Conservation (phyloP, 2,888 invertebrate genomes). For the Heliconius ethilla region DNA sequence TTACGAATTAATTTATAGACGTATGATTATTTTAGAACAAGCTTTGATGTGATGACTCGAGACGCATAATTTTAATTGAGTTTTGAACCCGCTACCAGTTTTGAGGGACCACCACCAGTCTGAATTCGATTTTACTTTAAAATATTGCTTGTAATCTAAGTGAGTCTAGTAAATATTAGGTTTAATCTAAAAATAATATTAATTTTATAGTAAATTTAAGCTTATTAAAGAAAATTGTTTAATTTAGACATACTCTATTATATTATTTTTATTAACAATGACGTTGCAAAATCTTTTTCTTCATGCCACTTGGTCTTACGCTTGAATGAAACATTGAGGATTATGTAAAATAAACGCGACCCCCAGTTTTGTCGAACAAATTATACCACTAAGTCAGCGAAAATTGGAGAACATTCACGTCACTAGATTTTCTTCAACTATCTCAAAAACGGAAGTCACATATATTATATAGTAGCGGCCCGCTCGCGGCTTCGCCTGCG, state of each 20-base stretch:
- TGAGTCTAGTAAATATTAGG: neutral
- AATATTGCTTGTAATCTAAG: neutral
- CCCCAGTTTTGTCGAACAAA: neutral
- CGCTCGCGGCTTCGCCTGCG: too few species aligned
- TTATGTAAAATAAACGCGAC: neutral
- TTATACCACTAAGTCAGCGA: neutral
- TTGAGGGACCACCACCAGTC: too few species aligned
- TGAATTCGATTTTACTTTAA: neutral
- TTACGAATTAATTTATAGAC: slow-evolving; percentile 77
- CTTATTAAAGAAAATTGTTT: neutral
- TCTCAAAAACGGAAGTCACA: neutral
- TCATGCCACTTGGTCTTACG: too few species aligned
- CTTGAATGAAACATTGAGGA: neutral
- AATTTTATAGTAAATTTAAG: neutral
- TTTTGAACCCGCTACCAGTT: slow-evolving; percentile 48
- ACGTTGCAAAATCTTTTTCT: too few species aligned
- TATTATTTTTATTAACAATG: neutral
- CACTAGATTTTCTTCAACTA: neutral
- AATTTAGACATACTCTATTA: neutral
- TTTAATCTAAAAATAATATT: neutral
- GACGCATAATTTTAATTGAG: slow-evolving; percentile 60
- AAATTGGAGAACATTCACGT: neutral
- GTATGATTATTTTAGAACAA: slow-evolving; percentile 60
- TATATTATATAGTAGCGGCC: neutral
- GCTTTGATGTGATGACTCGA: slow-evolving; percentile 65